Conservation (phyloP, 2,113 vertebrate species). For the Phasianus colchicus region DNA sequence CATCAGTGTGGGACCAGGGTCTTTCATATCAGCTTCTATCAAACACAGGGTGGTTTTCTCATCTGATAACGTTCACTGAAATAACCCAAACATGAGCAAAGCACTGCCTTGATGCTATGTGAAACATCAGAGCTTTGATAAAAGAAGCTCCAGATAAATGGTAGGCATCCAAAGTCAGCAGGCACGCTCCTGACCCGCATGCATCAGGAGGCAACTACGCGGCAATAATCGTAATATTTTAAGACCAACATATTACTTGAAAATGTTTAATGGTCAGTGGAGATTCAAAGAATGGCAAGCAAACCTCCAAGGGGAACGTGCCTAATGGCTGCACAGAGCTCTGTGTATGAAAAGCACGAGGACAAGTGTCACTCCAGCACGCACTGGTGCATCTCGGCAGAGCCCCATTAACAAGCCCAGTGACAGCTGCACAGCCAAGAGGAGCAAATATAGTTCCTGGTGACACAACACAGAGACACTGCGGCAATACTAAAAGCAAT, state of each 20-base stretch:
- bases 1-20: neutral
- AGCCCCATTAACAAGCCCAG: neutral
- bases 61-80: neutral
- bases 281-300: neutral
- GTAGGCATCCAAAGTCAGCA: neutral
- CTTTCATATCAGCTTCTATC: neutral
- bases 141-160: conserved; percentile 27
- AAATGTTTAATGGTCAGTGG: neutral
- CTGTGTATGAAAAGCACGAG: fast-evolving
- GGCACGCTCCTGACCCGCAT: neutral
- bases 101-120: neutral
- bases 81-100: neutral
- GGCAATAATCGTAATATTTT: neutral
- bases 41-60: neutral
- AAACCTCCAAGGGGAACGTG: neutral
- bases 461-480: neutral
- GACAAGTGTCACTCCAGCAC: neutral
- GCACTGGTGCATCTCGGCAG: neutral
- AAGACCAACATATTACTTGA: neutral
- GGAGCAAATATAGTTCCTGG: neutral
- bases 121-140: neutral
- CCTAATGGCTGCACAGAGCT: neutral
- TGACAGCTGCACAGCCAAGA: neutral
- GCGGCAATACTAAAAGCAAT: neutral
- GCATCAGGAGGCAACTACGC: neutral